Percentiles rank a stretch among this genome's conserved stretches.
These are phyloP conservation scores for Chionomys nivalis DNA, from an alignment of 2,113 vertebrate genomes.

Conservation along the genomic window DNA sequence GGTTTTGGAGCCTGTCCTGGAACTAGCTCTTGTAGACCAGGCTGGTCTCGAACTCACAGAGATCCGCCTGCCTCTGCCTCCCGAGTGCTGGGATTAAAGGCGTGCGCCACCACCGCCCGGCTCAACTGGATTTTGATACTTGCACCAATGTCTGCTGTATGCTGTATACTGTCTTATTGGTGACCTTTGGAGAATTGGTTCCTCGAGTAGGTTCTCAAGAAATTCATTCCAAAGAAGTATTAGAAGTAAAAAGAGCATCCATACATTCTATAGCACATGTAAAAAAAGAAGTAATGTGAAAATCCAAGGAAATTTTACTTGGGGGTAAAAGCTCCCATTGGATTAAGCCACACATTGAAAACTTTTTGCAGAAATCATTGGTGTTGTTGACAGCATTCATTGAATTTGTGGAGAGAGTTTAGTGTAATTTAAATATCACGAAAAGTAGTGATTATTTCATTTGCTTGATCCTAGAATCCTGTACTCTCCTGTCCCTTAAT, in stretches of 20 bases:
- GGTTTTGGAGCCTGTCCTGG: too few relatives aligned
- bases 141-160: rapidly evolving
- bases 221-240: background rate
- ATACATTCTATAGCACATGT: background rate
- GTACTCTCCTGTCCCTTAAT: background rate
- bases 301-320: background rate
- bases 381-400: background rate
- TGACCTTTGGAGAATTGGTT: background rate
- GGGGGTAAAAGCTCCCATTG: background rate
- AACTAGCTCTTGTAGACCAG: too few relatives aligned
- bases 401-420: background rate
- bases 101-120: too few relatives aligned
- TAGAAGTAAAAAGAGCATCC: background rate
- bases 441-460: background rate
- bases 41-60: too few relatives aligned
- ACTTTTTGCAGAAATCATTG: background rate
- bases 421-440: background rate
- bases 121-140: background rate
- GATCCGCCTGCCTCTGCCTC: too few relatives aligned
- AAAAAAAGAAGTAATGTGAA: background rate
- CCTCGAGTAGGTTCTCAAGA: background rate
- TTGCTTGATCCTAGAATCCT: background rate
- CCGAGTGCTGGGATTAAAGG: too few relatives aligned
- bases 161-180: background rate
- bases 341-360: background rate